Evolutionary conservation across 2,113 vertebrate genomes (phyloP), one percentile per base, ranked within the genome.

Genomic region (Heliornis fulica): DNA sequence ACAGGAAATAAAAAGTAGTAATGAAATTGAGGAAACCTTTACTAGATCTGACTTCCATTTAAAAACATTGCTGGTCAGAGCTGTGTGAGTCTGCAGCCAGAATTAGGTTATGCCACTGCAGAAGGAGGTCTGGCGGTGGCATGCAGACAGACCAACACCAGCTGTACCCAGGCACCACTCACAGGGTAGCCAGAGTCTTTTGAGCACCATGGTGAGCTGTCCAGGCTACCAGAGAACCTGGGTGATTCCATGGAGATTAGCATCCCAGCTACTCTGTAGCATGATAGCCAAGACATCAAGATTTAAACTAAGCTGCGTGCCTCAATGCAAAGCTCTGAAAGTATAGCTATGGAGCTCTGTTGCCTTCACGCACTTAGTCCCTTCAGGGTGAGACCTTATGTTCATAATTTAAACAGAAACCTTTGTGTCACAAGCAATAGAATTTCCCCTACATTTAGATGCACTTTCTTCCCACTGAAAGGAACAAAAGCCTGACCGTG

Each of bases 1-100:
- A 87, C 50, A 45, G 66, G 90, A 94, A 97, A 93, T 57, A 75
- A 91, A 63, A 94, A 96, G 19, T 50, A 76, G 32, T 69, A 92
- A 94, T 60, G 94, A 20, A 87, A 89, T 96, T 90, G 77, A 79
- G 59, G 48, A 91, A 88, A 80, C 40, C n/a, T 93, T 77, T 45
- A 83, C 43, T 53, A 86, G 54, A 68, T 94, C 71, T 74, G 16
- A 53, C 16, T 94, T 34, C 56, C 38, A 65, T 84, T 92, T 78
- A 53, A 31, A 95, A 97, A 50, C 15, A 2, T 29, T 72, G 32
- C 79, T 92, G 83, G 69, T 64, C 25, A 70, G 94, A 96, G 59
- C 70, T 76, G 9, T 66, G 23, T 7, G 6, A 68, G 41, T 80
- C 41, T 3, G 10, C 82, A 89, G 51, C 10, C 66, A 63, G 60